Percentiles rank a stretch among this genome's conserved stretches.
These are phyloP conservation scores for Serrognathus titanus DNA, from an alignment of 2,888 invertebrate genomes.

Conservation along the genomic window DNA sequence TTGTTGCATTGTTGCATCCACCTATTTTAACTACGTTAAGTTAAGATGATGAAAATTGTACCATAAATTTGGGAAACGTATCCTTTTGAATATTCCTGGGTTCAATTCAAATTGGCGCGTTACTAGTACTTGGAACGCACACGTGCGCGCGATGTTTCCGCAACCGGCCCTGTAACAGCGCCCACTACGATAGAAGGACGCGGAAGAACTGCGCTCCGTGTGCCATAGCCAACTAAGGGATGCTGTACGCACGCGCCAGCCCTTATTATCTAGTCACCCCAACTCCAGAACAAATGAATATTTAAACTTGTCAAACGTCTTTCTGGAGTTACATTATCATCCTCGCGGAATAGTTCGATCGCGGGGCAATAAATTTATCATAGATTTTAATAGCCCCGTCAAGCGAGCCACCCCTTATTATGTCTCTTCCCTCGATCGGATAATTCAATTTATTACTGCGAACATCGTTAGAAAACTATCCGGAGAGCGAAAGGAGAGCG, in stretches of 20 bases:
- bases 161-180: conserved; percentile 7
- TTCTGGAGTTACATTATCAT: conserved; percentile 23
- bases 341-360: conserved; percentile 15
- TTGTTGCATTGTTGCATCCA: too few species aligned
- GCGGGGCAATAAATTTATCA: background rate
- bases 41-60: too few species aligned
- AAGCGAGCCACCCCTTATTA: too few species aligned
- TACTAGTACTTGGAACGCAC: background rate
- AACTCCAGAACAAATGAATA: conserved; percentile 32
- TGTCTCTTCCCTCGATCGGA: too few species aligned
- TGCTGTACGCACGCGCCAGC: conserved; percentile 29
- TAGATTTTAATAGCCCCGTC: too few species aligned
- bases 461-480: too few species aligned
- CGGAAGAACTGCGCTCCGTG: conserved; percentile 38
- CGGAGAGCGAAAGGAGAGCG: too few species aligned
- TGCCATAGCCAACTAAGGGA: conserved; percentile 21
- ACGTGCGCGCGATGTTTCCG: conserved; percentile 1
- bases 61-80: too few species aligned
- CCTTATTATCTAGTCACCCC: conserved; percentile 33
- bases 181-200: conserved; percentile 31
- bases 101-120: too few species aligned
- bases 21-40: too few species aligned
- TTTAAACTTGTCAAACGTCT: conserved; percentile 34
- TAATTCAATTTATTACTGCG: too few species aligned
- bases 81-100: too few species aligned